Conservation (phyloP, 2,888 invertebrate genomes). For the Athrips mouffetella region DNA sequence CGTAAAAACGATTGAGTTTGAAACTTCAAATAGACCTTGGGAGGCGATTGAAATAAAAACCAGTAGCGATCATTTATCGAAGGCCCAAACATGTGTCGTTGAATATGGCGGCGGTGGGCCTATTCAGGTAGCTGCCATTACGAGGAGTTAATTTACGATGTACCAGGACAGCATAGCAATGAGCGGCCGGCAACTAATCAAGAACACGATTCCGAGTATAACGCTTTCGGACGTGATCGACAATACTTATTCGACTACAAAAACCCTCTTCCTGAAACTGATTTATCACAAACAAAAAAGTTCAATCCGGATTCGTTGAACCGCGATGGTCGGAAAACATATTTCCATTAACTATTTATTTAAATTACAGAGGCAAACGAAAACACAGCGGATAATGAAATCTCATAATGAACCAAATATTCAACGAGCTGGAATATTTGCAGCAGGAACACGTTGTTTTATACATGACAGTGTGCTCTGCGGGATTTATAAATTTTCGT, state of each 20-base stretch:
- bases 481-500: not conserved
- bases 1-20: not conserved
- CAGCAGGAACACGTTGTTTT: not conserved
- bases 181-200: slow-evolving; percentile 27
- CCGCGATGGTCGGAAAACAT: not conserved
- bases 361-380: not conserved
- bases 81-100: slow-evolving; percentile 19
- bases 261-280: too few species aligned
- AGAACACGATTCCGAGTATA: slow-evolving; percentile 6
- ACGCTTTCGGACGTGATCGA: not conserved
- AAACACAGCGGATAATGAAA: not conserved
- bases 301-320: not conserved
- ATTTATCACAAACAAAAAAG: not conserved
- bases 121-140: slow-evolving; percentile 39
- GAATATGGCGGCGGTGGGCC: slow-evolving; percentile 39
- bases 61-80: slow-evolving; percentile 25
- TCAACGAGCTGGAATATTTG: not conserved
- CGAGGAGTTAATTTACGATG: slow-evolving; percentile 53
- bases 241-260: not conserved
- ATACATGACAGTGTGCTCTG: not conserved
- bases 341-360: slow-evolving; percentile 1
- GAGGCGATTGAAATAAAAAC: slow-evolving; percentile 18
- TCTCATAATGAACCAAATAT: not conserved
- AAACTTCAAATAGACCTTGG: not conserved
- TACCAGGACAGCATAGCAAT: slow-evolving; percentile 52